Conservation (phyloP, 2,113 vertebrate genomes). For the Microtus oregoni region DNA sequence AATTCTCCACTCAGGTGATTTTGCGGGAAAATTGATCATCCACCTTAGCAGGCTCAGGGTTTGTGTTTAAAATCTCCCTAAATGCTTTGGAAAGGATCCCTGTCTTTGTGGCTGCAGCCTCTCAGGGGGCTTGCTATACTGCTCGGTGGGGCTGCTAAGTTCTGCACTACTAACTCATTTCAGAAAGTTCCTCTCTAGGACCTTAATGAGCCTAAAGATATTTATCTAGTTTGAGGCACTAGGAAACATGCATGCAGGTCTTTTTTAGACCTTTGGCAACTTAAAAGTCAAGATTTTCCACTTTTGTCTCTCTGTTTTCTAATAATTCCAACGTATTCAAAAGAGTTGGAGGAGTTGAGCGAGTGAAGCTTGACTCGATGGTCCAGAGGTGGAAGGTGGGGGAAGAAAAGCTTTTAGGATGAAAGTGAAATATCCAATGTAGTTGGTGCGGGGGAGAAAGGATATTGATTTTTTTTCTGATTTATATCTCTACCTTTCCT, state of each 20-base stretch:
- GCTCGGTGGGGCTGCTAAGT: neutral
- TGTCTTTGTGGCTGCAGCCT: neutral
- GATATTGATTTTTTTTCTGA: slow-evolving; percentile 1
- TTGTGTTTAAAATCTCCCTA: neutral
- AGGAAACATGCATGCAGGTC: neutral
- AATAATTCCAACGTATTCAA: neutral
- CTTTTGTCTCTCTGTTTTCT: neutral
- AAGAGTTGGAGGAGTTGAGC: neutral
- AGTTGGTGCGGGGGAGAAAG: neutral
- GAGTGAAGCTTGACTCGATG: neutral
- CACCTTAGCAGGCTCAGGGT: neutral
- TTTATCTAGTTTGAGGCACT: neutral
- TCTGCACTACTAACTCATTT: neutral
- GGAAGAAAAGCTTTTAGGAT: neutral
- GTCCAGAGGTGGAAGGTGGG: neutral
- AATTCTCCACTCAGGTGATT: neutral
- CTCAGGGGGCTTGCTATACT: neutral
- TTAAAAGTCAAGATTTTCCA: neutral
- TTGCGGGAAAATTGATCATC: neutral
- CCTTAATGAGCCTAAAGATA: neutral
- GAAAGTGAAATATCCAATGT: neutral
- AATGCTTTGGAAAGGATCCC: neutral
- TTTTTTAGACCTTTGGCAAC: neutral
- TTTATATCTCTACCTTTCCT: slow-evolving; percentile 11
- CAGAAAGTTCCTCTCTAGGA: neutral